Evolutionary conservation across 2,113 vertebrate genomes (phyloP), one percentile per base, ranked within the genome.

Genomic region (Phainopepla nitens): DNA sequence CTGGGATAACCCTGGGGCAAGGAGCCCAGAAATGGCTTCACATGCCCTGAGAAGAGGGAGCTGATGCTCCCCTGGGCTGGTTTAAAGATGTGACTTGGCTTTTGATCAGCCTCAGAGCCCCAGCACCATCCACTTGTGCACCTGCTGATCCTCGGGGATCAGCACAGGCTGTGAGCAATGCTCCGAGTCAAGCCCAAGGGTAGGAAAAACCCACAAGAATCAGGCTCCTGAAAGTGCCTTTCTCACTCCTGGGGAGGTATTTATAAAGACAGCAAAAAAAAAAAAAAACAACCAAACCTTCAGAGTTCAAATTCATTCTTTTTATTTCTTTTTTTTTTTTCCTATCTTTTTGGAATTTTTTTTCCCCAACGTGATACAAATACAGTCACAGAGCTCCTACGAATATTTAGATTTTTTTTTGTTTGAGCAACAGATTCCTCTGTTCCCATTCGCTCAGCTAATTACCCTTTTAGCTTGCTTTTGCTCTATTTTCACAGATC

Each of bases 381-480:
- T 28, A 19, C 21, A 51, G 86, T 20, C 68, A 71, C 72, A 58
- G 62, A 77, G 44, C 41, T 80, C 70, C 61, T 64, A 42, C 10
- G 82, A 79, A 80, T 47, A 23, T 89, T 75, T 13, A 33, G 49
- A 21, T 18, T 65, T 51, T 56, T 56, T 47, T 58, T 66, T 77
- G 31, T 44, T 66, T 82, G 56, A 94, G 73, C 54, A 5, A 13
- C 20, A 53, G 66, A 41, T 81, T 79, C 57, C 70, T 86, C 92
- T 60, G 27, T 90, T 94, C 80, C 79, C 88, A 39, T 94, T 96
- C 31, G 33, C 93, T 97, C 82, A 10, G 87, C 95, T 97, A 97
- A 98, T 98, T 96, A 97, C 94, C 96, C 96, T 97, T 98, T 98
- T 95, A 97, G 94, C 93, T 97, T 44, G 92, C 70, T 89, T 97